Base-by-base conservation (phyloP, 2,113 vertebrate species). In the Channa argus region DNA sequence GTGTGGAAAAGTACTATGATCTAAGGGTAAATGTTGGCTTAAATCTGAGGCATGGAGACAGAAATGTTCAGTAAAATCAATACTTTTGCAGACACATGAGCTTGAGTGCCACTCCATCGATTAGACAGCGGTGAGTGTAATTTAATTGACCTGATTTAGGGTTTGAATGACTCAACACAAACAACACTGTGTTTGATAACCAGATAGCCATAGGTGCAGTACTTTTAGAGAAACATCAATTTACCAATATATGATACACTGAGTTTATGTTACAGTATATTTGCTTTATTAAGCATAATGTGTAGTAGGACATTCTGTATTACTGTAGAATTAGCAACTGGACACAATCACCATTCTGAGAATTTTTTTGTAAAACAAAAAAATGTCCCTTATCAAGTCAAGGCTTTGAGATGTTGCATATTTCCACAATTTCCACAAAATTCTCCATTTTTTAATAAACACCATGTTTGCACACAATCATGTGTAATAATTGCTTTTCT, bases 401-500 rank as follows among this genome's bases (percentile, higher is more conserved):
- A n/a, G n/a, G n/a, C n/a, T n/a, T n/a, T n/a, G n/a, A 24, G 1
- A 24, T 24, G 24, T 24, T 24, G 24, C 24, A 24, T 24, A 24
- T 24, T 24, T 24, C 24, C 24, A 24, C 24, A 24, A 24, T 24
- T 24, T 24, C 24, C 24, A 24, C 24, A 24, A 24, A 24, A 24
- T 24, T 24, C 24, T 24, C 24, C 1, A 24, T 24, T 24, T 24
- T 24, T 24, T 86, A 61, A 74, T 66, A 77, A 36, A 63, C 12
- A 24, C 74, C 56, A 61, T 24, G 56, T 71, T 76, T 63, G 63
- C 41, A 85, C 76, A 74, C 14, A 63, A 47, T 44, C 47, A 46
- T 61, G 43, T 71, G 37, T 13, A 24, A 39, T 36, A 60, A 71
- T 81, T 87, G 46, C 41, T 72, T 79, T 74, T 52, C n/a, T 71